These are phyloP conservation scores for Thaleichthys pacificus DNA, from an alignment of 2,797 vertebrate species.

Conservation along the genomic window DNA sequence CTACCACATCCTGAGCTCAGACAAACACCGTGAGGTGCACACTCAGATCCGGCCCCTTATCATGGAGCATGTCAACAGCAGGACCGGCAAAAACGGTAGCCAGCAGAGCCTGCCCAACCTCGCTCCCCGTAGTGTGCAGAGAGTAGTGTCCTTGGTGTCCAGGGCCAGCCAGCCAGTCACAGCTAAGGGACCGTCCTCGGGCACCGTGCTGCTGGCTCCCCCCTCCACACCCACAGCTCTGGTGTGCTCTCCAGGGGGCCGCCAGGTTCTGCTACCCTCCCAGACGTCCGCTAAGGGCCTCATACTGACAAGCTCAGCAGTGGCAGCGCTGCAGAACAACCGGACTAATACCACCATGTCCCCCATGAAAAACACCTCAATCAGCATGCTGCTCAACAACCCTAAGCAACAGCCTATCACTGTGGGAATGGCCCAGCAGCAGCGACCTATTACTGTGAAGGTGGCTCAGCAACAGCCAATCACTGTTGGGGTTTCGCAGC, in stretches of 20 bases:
- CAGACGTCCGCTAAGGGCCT: conserved; percentile 29
- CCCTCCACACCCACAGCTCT: conserved; percentile 45
- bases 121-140: conserved; percentile 65
- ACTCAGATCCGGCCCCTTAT: conserved; percentile 80
- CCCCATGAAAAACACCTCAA: conserved; percentile 24
- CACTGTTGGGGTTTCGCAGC: conserved; percentile 31
- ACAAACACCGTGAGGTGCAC: conserved; percentile 81
- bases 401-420: conserved; percentile 18
- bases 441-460: conserved; percentile 16
- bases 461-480: conserved; percentile 32
- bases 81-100: conserved; percentile 23
- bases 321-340: conserved; percentile 37
- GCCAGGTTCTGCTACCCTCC: conserved; percentile 46
- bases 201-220: conserved; percentile 45
- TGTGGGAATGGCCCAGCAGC: conserved; percentile 32
- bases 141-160: conserved; percentile 29
- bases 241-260: conserved; percentile 47
- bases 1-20: conserved; percentile 84
- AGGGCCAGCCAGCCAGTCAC: conserved; percentile 20
- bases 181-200: conserved; percentile 29
- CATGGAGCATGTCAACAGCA: conserved; percentile 61
- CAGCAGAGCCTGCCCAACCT: conserved; percentile 59
- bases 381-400: conserved; percentile 48
- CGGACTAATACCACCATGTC: conserved; percentile 28
- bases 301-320: conserved; percentile 34